These are phyloP conservation scores for Agrotis puta DNA, from an alignment of 2,888 invertebrate genomes.

Conservation along the genomic window DNA sequence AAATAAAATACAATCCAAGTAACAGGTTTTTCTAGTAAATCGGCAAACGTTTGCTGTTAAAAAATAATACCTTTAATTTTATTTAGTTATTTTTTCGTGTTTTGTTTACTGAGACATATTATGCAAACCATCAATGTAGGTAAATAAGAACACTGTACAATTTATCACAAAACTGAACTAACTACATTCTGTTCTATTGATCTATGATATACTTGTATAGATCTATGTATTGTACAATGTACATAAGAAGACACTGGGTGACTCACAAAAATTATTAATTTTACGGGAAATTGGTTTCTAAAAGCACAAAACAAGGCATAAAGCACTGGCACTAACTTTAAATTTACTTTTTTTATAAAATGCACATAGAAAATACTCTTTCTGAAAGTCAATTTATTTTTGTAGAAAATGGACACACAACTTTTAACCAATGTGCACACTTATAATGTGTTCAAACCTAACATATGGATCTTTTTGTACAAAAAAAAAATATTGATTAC, in stretches of 20 bases:
- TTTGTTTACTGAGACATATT: too few species aligned
- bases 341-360: neutral
- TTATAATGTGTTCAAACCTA: too few species aligned
- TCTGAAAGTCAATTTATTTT: neutral
- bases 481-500: too few species aligned
- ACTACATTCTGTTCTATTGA: conserved; percentile 12
- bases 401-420: neutral
- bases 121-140: conserved; percentile 67
- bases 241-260: conserved; percentile 38
- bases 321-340: conserved; percentile 75
- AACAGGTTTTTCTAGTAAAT: too few species aligned
- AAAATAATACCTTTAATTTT: too few species aligned
- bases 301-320: conserved; percentile 65
- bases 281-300: conserved; percentile 44
- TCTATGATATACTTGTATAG: too few species aligned
- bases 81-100: too few species aligned
- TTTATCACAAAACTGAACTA: conserved; percentile 39
- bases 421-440: neutral
- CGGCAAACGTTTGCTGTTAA: too few species aligned
- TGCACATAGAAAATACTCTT: neutral
- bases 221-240: conserved; percentile 15
- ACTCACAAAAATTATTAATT: conserved; percentile 29
- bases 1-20: too few species aligned
- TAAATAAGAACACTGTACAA: conserved; percentile 62
- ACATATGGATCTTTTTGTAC: too few species aligned